Evolutionary conservation across 2,113 vertebrate species (phyloP), one percentile per base, ranked within the genome.

Genomic region (Pterocles burchelli): DNA sequence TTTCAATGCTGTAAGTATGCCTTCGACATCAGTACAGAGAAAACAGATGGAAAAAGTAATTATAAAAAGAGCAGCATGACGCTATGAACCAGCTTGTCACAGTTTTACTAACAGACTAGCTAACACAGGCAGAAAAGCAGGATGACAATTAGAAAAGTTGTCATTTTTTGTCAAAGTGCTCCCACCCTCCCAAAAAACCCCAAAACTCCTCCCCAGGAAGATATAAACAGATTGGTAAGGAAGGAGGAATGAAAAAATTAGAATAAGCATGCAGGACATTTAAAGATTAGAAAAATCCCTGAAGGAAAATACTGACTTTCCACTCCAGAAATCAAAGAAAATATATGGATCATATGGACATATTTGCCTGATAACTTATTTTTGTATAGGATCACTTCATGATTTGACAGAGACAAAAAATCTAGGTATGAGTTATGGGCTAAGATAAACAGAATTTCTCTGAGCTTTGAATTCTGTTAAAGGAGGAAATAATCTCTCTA

Each of bases 1-100:
- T 85, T 73, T 41, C 63, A 14, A 17, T 14, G 20, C 48, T 81
- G 36, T 66, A 94, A 90, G 41, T 77, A 78, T 62, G 62, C 13
- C 48, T 92, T 66, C 93, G 96, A 96, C 90, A 97, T 93, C 88
- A 76, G 72, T 34, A 51, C 66, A 65, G 52, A 77, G 58, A 51
- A 86, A 95, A 96, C 85, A 90, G 89, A 92, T 89, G 71, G 88
- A 75, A 43, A 46, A 80, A 93, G 49, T 17, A 51, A 82, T 92
- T 61, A 76, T 57, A 85, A 93, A 92, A 81, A 85, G 63, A 89
- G 75, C 74, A 93, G 70, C 62, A 52, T 48, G 57, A 86, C 14
- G 25, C 54, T 59, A 71, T 9, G 57, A 93, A 49, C 20, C 93
- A 73, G 83, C 76, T 85, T 89, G 54, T 91, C 75, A 93, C 85